phyloP scores from a whole-genome alignment of 2,113 vertebrate species.

The Calonectris borealis region DNA sequence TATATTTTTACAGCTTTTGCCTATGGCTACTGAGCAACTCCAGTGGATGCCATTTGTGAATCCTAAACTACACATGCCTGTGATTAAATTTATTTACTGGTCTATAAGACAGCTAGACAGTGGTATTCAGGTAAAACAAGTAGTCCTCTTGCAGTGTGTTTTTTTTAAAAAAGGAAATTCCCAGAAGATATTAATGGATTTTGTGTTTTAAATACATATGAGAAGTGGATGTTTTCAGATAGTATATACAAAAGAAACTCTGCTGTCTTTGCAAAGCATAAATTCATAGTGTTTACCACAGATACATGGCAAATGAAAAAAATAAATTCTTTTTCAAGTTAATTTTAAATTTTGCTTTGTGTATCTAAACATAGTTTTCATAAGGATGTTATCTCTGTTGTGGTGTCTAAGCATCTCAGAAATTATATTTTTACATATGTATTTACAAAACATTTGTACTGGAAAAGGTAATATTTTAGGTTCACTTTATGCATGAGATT shows the following conservation, averaged over 20 bases:
- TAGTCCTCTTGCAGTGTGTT: not conserved
- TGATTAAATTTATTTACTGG: slow-evolving; percentile 84
- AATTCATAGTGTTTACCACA: not conserved
- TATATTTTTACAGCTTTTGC: slow-evolving; percentile 77
- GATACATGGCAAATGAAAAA: not conserved
- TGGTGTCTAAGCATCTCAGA: not conserved
- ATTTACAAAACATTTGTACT: not conserved
- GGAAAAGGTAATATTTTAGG: not conserved
- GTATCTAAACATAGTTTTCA: not conserved
- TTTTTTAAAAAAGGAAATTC: not conserved
- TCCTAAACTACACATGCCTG: slow-evolving; percentile 71
- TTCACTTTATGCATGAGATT: not conserved
- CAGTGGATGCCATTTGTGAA: slow-evolving; percentile 77
- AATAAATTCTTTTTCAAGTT: not conserved
- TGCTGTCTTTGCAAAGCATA: not conserved
- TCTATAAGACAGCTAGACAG: slow-evolving; percentile 80
- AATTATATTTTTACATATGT: not conserved
- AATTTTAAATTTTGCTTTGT: not conserved
- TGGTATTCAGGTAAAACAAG: slow-evolving; percentile 75
- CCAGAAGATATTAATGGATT: not conserved
- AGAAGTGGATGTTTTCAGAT: not conserved
- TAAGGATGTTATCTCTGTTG: not conserved
- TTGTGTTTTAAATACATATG: not conserved
- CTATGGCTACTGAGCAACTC: slow-evolving; percentile 82
- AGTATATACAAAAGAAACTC: not conserved